Evolutionary conservation across 1,140 invertebrate species (phyloP).

Genomic region (Aradophagus sp.): DNA sequence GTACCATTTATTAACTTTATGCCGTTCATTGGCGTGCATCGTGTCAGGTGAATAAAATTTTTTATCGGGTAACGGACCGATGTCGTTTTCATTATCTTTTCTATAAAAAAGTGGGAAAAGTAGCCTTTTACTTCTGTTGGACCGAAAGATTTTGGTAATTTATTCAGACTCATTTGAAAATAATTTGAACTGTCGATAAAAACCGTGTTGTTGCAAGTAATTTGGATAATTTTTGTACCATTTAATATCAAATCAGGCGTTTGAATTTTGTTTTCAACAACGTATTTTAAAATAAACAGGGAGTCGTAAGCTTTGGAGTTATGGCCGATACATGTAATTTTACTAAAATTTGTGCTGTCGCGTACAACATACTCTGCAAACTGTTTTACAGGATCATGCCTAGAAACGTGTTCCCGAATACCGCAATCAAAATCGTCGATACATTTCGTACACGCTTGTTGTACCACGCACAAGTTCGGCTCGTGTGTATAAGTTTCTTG

Average conservation of each 20-base stretch:
- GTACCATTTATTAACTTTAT: conserved; percentile 1
- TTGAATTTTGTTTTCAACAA: not conserved
- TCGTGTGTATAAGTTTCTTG: not conserved
- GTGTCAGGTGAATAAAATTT: conserved; percentile 8
- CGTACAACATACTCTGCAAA: conserved; percentile 8
- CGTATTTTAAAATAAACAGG: not conserved
- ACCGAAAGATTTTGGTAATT: conserved; percentile 7
- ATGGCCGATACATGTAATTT: conserved; percentile 1
- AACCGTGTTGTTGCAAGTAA: not conserved
- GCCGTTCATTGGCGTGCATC: not conserved
- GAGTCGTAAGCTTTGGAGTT: not conserved
- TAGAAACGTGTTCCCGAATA: conserved; percentile 4
- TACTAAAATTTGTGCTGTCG: not conserved
- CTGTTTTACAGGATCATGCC: not conserved
- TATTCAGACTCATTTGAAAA: not conserved
- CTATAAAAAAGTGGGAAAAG: conserved; percentile 1
- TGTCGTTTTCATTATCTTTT: conserved; percentile 6
- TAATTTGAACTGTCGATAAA: conserved; percentile 2
- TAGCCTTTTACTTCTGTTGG: not conserved
- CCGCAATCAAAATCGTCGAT: not conserved
- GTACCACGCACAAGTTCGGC: conserved; percentile 4
- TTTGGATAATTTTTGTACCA: conserved; percentile 5
- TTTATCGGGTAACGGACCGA: not conserved
- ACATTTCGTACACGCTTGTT: not conserved
- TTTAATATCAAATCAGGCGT: conserved; percentile 1